These are phyloP conservation scores for Genyomyrus donnyi DNA, from an alignment of 2,113 vertebrate species.

Conservation along the genomic window DNA sequence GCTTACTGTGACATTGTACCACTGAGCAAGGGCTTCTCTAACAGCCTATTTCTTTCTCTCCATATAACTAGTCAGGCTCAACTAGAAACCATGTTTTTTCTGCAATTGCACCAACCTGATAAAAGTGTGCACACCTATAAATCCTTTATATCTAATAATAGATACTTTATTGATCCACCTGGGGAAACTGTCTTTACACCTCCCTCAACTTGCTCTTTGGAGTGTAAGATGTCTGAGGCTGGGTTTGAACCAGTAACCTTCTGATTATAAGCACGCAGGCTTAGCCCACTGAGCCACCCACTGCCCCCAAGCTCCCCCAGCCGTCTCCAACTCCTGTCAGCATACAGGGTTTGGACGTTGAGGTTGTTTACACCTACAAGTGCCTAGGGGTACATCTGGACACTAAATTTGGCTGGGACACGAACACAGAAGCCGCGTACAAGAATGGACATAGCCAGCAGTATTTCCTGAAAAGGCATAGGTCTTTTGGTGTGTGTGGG, in stretches of 20 bases:
- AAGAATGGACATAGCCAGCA: neutral
- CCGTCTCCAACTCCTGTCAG: neutral
- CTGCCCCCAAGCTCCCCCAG: too few species aligned
- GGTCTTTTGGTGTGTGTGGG: neutral
- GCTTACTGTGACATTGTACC: neutral
- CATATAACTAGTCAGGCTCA: neutral
- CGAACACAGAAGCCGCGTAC: neutral
- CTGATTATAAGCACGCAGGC: too few species aligned
- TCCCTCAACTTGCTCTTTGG: too few species aligned
- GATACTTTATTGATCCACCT: too few species aligned
- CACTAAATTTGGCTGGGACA: neutral
- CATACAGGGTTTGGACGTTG: neutral
- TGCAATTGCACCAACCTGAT: neutral
- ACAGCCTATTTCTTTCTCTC: neutral
- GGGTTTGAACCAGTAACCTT: too few species aligned
- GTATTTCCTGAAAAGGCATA: neutral
- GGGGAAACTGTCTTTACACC: too few species aligned
- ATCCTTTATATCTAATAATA: neutral
- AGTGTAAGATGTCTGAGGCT: too few species aligned
- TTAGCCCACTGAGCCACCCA: too few species aligned
- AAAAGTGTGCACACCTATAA: neutral
- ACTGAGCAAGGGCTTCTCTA: neutral
- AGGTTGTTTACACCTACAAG: neutral
- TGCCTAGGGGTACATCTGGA: neutral
- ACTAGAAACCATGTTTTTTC: neutral